These are phyloP conservation scores for Eleutherodactylus coqui DNA, from an alignment of 2,797 vertebrate genomes.

Conservation along the genomic window DNA sequence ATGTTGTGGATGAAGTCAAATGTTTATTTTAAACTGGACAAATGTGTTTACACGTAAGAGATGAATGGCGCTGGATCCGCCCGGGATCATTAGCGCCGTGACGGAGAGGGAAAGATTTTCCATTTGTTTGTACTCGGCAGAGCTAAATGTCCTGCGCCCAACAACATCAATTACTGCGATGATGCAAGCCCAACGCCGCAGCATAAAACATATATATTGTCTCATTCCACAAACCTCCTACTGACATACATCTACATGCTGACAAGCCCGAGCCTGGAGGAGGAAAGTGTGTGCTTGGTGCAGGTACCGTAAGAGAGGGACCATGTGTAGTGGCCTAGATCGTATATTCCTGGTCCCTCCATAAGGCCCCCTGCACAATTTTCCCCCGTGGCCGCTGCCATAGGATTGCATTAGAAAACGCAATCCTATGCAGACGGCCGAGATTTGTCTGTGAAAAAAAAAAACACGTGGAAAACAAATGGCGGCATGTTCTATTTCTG, in stretches of 20 bases:
- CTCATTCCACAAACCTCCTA: conserved; percentile 29
- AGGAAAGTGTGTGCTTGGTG: not conserved
- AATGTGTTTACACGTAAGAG: conserved; percentile 15
- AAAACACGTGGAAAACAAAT: too few species aligned
- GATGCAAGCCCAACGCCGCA: conserved; percentile 7
- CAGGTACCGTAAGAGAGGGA: too few species aligned
- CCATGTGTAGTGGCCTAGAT: too few species aligned
- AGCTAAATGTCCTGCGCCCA: conserved; percentile 3
- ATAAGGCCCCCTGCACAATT: too few species aligned
- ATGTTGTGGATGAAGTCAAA: not conserved
- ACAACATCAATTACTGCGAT: conserved; percentile 42
- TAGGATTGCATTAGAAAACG: too few species aligned
- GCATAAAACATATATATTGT: conserved; percentile 28
- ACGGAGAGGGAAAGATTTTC: conserved; percentile 20
- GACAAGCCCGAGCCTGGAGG: not conserved
- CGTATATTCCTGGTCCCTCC: too few species aligned
- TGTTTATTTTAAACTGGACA: conserved; percentile 28
- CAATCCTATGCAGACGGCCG: too few species aligned
- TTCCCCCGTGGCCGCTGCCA: too few species aligned
- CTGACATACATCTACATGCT: not conserved
- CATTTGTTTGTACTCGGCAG: conserved; percentile 11
- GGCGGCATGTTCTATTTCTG: too few species aligned
- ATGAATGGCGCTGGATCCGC: not conserved
- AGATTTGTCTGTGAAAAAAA: too few species aligned
- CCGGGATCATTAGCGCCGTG: conserved; percentile 10